Evolutionary conservation across 2,797 vertebrate species (phyloP), one percentile per base, ranked within the genome.

Genomic region (Enteromius afrohamiltoni): DNA sequence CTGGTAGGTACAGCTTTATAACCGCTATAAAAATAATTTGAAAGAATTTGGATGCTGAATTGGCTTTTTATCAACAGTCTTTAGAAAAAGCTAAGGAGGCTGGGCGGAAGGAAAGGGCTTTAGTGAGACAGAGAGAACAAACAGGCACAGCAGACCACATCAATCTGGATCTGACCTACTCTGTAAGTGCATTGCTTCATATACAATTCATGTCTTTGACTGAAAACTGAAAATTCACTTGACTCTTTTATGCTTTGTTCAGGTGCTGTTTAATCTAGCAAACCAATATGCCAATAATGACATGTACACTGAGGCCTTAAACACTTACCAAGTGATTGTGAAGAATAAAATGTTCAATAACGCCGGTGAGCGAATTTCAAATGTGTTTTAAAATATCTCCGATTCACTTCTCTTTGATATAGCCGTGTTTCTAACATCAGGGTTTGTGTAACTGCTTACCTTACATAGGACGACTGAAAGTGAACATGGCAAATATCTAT

Each of bases 401-500:
- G 34, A 29, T 53, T 29, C 6, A 58, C 14, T 11, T 19, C 8
- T 21, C 16, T 58, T 64, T 53, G 9, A 7, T 60, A 2, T 70
- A 53, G 68, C 19, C 17, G 23, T 60, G 23, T 37, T 55, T 29
- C 37, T 37, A 65, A 42, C 29, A 31, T 17, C 49, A 26, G 19
- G 23, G 37, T n/a, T 55, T 65, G n/a, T 82, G 3, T 34, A 26
- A 42, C 34, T n/a, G 55, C n/a, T 47, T 68, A 70, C 45, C 77
- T 37, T 23, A 7, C 68, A 11, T 91, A 99, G 98, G 98, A 60
- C 94, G 95, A 29, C 88, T 99, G 79, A 99, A 98, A 90, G 96
- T 98, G 83, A 99, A 99, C 92, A 99, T 99, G 96, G 98, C 95
- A 90, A 99, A 99, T 92, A 99, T 99, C 89, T 98, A 97, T 88